These are phyloP conservation scores for Pipra filicauda DNA, from an alignment of 2,113 vertebrate genomes.

Conservation along the genomic window DNA sequence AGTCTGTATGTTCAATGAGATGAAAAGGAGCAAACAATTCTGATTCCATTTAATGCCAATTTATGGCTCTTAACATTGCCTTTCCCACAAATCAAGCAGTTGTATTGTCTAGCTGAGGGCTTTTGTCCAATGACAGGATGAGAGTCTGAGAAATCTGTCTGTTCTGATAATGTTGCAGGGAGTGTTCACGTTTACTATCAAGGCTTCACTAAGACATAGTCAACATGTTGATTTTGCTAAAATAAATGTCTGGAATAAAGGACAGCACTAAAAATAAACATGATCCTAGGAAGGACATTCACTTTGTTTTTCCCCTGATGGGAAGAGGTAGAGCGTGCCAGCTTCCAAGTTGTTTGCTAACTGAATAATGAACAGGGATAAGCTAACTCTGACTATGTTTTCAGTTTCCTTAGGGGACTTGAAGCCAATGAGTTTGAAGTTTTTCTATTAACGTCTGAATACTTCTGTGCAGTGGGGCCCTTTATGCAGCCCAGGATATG, in stretches of 20 bases:
- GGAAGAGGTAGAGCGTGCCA: neutral
- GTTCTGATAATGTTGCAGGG: neutral
- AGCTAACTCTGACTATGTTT: neutral
- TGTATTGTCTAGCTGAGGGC: conserved; percentile 2
- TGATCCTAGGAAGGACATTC: neutral
- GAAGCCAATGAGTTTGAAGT: neutral
- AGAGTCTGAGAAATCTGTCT: neutral
- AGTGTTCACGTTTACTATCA: neutral
- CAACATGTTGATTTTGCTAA: conserved; percentile 20
- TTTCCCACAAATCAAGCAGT: conserved; percentile 20
- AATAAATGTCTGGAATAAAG: conserved; percentile 25
- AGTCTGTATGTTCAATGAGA: conserved; percentile 22
- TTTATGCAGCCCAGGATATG: neutral
- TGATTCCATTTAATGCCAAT: conserved; percentile 4
- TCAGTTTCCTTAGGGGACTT: neutral
- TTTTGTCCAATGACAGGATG: neutral
- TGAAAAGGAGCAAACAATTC: conserved; percentile 48
- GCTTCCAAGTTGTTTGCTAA: neutral
- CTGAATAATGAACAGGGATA: neutral
- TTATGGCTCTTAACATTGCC: neutral
- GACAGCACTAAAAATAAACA: conserved; percentile 40
- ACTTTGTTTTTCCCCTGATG: conserved; percentile 12
- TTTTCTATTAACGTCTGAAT: neutral
- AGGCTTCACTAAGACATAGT: neutral
- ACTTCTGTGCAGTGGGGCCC: neutral